Conservation (phyloP, 30 jellyfish, hydroid and myxozoan species). For the Aurelia aurita region DNA sequence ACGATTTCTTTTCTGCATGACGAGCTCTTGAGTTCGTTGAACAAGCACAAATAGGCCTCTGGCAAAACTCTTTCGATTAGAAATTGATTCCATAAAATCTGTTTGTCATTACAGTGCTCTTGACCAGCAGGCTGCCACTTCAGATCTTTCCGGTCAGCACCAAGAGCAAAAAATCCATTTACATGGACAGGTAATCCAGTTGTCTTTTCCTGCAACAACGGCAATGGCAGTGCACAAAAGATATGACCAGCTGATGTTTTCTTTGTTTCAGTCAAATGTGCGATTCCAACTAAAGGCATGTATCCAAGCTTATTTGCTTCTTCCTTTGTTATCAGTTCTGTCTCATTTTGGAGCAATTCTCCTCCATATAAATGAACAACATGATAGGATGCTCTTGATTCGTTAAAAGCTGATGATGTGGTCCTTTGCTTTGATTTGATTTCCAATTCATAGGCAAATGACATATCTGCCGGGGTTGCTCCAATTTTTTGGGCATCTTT, state of each 20-base stretch:
- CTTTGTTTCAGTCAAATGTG: conserved; percentile 15
- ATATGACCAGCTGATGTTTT: conserved; percentile 73
- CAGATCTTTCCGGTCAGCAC: conserved; percentile 84
- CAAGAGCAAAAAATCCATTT: conserved; percentile 82
- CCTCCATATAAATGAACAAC: conserved; percentile 45
- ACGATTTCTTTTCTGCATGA: not conserved
- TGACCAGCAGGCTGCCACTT: conserved; percentile 72
- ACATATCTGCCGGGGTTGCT: not conserved
- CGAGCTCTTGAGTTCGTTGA: conserved; percentile 1
- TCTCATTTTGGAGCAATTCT: conserved; percentile 7
- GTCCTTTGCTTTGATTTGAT: conserved; percentile 3
- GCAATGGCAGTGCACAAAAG: conserved; percentile 82
- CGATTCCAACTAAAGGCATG: conserved; percentile 78
- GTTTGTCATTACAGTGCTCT: conserved; percentile 46
- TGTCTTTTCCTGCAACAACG: conserved; percentile 38
- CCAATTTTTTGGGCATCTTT: not conserved
- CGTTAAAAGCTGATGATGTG: not conserved
- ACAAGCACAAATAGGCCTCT: conserved; percentile 43
- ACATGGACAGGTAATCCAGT: conserved; percentile 91
- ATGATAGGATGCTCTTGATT: not conserved
- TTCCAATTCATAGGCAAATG: conserved; percentile 6
- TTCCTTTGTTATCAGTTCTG: not conserved
- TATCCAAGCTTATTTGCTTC: conserved; percentile 46
- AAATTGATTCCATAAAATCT: conserved; percentile 68
- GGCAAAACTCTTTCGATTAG: conserved; percentile 63